A percentile compares a stretch with the other conserved stretches of the same genome.
Conservation (phyloP, 1,140 invertebrate species). For the Drosophila rhopaloa region DNA sequence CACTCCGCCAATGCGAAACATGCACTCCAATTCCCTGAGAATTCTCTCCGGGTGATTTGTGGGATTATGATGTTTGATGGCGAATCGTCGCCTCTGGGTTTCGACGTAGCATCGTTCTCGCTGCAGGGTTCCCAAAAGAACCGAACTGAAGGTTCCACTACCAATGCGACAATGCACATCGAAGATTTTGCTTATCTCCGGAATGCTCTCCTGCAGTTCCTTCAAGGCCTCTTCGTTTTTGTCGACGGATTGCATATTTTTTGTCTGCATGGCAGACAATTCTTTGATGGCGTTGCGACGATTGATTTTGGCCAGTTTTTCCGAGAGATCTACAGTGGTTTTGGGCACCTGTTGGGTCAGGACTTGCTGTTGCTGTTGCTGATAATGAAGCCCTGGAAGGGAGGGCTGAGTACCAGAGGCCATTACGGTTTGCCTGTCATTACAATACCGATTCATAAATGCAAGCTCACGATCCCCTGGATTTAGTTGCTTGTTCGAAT, state of each 20-base stretch:
- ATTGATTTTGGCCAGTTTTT: constrained; percentile 44
- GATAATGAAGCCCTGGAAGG: background rate
- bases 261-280: constrained; percentile 36
- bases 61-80: constrained; percentile 93
- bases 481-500: no score
- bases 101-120: constrained; percentile 84
- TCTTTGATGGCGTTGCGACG: constrained; percentile 53
- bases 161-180: constrained; percentile 89
- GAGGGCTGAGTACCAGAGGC: background rate
- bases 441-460: background rate
- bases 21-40: constrained; percentile 90
- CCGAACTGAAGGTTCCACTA: constrained; percentile 94
- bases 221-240: constrained; percentile 84
- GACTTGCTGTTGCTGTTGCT: background rate
- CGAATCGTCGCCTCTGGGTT: constrained; percentile 87
- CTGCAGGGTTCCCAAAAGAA: constrained; percentile 90
- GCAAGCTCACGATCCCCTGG: no score
- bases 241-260: constrained; percentile 28
- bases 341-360: background rate
- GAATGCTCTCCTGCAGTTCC: constrained; percentile 86
- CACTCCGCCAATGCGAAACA: constrained; percentile 91
- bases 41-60: constrained; percentile 92
- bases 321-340: background rate
- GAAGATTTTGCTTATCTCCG: constrained; percentile 88
- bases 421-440: background rate